phyloP scores from a whole-genome alignment of 2,888 invertebrate genomes.

The Microdon myrmicae region DNA sequence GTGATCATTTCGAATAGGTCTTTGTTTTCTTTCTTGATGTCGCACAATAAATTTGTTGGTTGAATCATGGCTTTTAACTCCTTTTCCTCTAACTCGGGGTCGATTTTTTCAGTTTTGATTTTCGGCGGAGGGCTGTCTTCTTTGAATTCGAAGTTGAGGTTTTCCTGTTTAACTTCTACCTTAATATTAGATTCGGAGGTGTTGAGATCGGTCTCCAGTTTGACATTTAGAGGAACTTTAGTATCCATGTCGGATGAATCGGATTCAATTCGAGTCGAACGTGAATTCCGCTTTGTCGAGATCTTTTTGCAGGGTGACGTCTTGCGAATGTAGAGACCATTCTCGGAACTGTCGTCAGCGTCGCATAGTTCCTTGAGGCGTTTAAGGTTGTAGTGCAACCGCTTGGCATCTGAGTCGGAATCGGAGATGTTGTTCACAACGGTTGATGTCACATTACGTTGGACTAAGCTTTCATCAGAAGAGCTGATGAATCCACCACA shows the following conservation, averaged over 20 bases:
- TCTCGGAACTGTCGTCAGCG: slow-evolving; percentile 64
- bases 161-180: slow-evolving; percentile 73
- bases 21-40: slow-evolving; percentile 61
- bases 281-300: slow-evolving; percentile 74
- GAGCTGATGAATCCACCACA: slow-evolving; percentile 68
- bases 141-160: slow-evolving; percentile 65
- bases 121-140: slow-evolving; percentile 22
- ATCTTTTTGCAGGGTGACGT: slow-evolving; percentile 69
- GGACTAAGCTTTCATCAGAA: slow-evolving; percentile 66
- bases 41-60: slow-evolving; percentile 33
- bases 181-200: slow-evolving; percentile 68
- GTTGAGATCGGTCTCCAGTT: slow-evolving; percentile 57
- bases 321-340: slow-evolving; percentile 60
- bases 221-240: slow-evolving; percentile 5
- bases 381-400: slow-evolving; percentile 68
- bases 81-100: slow-evolving; percentile 33
- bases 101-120: slow-evolving; percentile 36
- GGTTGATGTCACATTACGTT: slow-evolving; percentile 53
- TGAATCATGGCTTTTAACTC: no score
- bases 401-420: slow-evolving; percentile 66
- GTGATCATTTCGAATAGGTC: slow-evolving; percentile 56
- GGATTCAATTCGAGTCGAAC: slow-evolving; percentile 77
- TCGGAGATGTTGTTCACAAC: slow-evolving; percentile 58
- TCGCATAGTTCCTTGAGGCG: slow-evolving; percentile 68
- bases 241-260: slow-evolving; percentile 76